Base-by-base conservation (phyloP, 2,888 invertebrate genomes). In the Drosophila mercatorum region DNA sequence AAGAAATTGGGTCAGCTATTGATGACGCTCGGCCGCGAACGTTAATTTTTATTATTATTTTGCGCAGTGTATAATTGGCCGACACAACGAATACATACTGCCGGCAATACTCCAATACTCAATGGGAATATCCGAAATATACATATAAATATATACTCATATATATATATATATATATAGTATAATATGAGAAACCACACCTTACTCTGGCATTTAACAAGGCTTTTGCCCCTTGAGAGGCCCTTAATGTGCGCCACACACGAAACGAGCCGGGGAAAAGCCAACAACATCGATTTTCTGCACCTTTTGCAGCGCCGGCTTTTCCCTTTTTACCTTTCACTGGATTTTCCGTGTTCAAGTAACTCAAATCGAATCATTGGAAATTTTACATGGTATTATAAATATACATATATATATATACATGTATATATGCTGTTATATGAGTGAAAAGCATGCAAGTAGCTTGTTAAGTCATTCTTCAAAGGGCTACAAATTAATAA, bases 331-430 rank as follows among this genome's bases (percentile, higher is more conserved):
- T 41, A 38, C 68, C 22, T 68, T 72, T 65, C 43, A 68, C 34
- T 63, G 78, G 72, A 46, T 78, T 62, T 79, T 65, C 38, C 61
- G n/a, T 49, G 43, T 34, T 17, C 66, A 70, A 68, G 82, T 62
- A 71, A 66, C 65, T 68, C 59, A 80, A 78, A 83, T 88, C 78
- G 83, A 85, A 83, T 85, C 80, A 88, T 80, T 78, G 80, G 69
- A 57, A 81, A 69, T 68, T 65, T 47, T 68, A 62, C 61, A 64
- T 56, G 63, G 58, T 51, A 59, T 68, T 68, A 58, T 44, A 41
- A 6, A 59, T 31, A 31, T 28, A 58, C 46, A 41, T 10, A 59
- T 31, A 31, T 28, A 31, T 40, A 17, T 14, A 31, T 10, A 36
- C 5, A 26, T 49, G 7, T 26, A 2, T 17, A 40, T 58, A 22